Conservation (phyloP, 53 echinoderm and acorn worm species). For the Temnopleurus reevesii region DNA sequence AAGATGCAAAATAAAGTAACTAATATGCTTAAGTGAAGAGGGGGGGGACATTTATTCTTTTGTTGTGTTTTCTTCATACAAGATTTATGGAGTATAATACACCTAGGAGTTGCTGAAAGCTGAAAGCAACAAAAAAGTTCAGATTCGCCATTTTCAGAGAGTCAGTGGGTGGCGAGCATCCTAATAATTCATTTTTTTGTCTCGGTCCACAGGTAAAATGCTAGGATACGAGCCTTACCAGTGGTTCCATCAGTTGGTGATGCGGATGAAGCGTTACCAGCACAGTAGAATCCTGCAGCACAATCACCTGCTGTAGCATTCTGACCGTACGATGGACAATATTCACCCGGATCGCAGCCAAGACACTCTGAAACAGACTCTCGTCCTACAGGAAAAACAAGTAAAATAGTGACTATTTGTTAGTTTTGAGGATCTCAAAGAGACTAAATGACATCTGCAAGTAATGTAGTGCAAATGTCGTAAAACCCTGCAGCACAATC, state of each 20-base stretch:
- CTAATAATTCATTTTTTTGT: background rate
- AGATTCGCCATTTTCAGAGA: too few species aligned
- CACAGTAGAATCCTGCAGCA: conserved; percentile 82
- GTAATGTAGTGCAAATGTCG: conserved; percentile 78
- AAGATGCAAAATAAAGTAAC: too few species aligned
- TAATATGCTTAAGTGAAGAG: too few species aligned
- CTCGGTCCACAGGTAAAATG: background rate
- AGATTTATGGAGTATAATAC: too few species aligned
- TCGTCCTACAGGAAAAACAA: conserved; percentile 61
- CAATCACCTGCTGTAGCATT: conserved; percentile 86
- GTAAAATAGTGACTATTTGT: too few species aligned
- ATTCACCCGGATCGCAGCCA: conserved; percentile 89
- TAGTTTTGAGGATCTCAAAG: too few species aligned
- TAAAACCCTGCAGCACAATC: conserved; percentile 83
- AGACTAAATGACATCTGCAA: too few species aligned
- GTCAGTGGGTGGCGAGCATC: too few species aligned
- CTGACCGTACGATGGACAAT: conserved; percentile 95
- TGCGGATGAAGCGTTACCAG: conserved; percentile 75
- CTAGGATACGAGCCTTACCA: conserved; percentile 53
- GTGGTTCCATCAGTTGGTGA: conserved; percentile 88
- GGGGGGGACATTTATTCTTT: too few species aligned
- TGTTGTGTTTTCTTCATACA: too few species aligned
- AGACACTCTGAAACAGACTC: conserved; percentile 82
- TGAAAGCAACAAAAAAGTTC: too few species aligned
- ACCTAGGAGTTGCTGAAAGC: too few species aligned